Conservation (phyloP, 2,888 invertebrate species). For the Agrotis clavis region DNA sequence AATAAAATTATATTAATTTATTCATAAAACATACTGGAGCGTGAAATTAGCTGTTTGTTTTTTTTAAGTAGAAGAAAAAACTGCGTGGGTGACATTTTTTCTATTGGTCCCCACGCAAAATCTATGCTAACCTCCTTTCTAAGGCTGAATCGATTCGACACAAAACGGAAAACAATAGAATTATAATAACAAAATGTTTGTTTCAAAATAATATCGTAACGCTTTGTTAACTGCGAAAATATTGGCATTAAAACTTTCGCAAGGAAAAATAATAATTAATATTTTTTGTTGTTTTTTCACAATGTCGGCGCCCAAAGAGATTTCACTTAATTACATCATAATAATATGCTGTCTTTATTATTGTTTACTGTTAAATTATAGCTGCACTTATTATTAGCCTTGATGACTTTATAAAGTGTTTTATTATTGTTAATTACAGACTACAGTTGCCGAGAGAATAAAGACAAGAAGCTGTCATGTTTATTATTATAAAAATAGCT, state of each 20-base stretch:
- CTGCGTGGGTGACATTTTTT: slow-evolving; percentile 87
- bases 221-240: slow-evolving; percentile 18
- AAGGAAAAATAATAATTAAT: slow-evolving; percentile 13
- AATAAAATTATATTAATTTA: slow-evolving; percentile 72
- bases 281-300: slow-evolving; percentile 11
- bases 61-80: slow-evolving; percentile 65
- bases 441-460: slow-evolving; percentile 39
- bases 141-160: slow-evolving; percentile 65
- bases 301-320: slow-evolving; percentile 10
- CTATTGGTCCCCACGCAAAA: slow-evolving; percentile 79
- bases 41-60: slow-evolving; percentile 82
- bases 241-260: slow-evolving; percentile 7
- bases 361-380: slow-evolving; percentile 38
- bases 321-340: slow-evolving; percentile 51
- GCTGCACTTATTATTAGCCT: slow-evolving; percentile 25
- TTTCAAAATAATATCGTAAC: slow-evolving; percentile 35
- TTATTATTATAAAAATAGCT: slow-evolving; percentile 39
- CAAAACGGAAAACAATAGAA: slow-evolving; percentile 66
- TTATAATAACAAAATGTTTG: slow-evolving; percentile 21
- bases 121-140: slow-evolving; percentile 24
- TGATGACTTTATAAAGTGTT: slow-evolving; percentile 49
- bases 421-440: slow-evolving; percentile 60
- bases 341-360: slow-evolving; percentile 14
- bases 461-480: slow-evolving; percentile 38
- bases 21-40: slow-evolving; percentile 76